Base-by-base conservation (phyloP, 2,113 vertebrate species). In the Larimichthys crocea region DNA sequence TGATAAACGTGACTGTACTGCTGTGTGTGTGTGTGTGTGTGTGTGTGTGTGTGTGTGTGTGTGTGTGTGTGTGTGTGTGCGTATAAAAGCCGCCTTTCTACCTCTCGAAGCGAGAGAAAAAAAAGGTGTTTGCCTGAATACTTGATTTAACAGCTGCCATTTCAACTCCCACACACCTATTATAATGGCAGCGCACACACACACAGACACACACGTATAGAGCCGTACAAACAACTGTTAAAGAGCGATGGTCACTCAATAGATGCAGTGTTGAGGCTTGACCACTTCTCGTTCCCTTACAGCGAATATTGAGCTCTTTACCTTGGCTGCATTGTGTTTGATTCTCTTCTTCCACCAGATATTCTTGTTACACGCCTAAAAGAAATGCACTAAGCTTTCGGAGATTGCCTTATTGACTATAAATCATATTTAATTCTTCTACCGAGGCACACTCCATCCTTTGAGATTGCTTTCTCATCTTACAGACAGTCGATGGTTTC, bases 71-170 rank as follows among this genome's bases (percentile, higher is more conserved):
- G 57, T 56, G 31, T 57, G 24, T 69, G 74, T 52, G 64, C 53
- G n/a, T 31, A 20, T 67, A 31, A 40, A 60, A 80, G 4, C 73
- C 12, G 29, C 70, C 69, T 79, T 70, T 79, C 17, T 40, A 63
- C 78, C 80, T 80, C 81, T 74, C 29, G 19, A 50, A 74, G 78
- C 75, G 74, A 76, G 24, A 35, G 9, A 40, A 68, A 80, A 82
- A 80, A 89, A 71, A 57, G 2, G 14, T 53, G 67, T 71, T 82
- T 79, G 79, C 82, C 66, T 81, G 62, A 50, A 84, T 85, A 73
- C 79, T 90, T 77, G 74, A 76, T 89, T 91, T 89, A 89, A 90
- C 85, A 88, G 84, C 77, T 89, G 85, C 78, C 84, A 89, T 90
- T 83, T 90, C 75, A 40, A 80, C 90, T 87, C 87, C 91, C 82